Evolutionary conservation across 2,888 invertebrate species (phyloP), one percentile per base, ranked within the genome.

Genomic region (Resseliella maxima): DNA sequence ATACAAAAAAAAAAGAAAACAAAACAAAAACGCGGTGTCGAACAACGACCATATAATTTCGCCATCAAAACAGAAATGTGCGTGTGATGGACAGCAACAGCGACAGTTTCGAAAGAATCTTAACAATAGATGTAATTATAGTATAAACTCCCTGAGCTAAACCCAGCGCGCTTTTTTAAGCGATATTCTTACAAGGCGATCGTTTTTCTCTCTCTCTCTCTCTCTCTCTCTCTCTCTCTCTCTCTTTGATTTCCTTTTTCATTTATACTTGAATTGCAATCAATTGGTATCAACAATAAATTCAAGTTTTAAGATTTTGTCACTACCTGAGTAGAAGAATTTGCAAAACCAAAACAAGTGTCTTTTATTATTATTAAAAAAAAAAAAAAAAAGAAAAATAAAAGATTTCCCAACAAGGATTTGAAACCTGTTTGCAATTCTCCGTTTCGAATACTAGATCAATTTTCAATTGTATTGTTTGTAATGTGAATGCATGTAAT

Each of bases 71-170:
- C 35, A 35, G 72, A 72, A 72, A 72, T 38, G 2, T 15, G 35
- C 35, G 0, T 31, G 31, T 83, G 83, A 83, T 38, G 83, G 83
- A 83, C 83, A 83, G 83, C 12, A 38, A n/a, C 83, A 36, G 81
- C 81, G 81, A 81, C 36, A 38, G n/a, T 38, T 24, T 38, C 83
- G 41, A 50, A 59, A 72, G 31, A 83, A n/a, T 5, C 18, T 36
- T n/a, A 83, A 83, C 83, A 83, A 83, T 83, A 38, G 83, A 83
- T 83, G 38, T 83, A 83, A 83, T 83, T 83, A 83, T 38, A 83
- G 38, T 83, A 38, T 35, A 35, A 24, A 15, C 31, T 72, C 72
- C 72, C 10, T 8, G 31, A 31, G 18, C 72, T n/a, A 15, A 72
- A 72, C 31, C 35, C 21, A 72, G 18, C 72, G 18, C 31, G 31